Percentiles rank a stretch among this genome's conserved stretches.
Evolutionary conservation across 2,888 invertebrate species (phyloP).

Genomic region (Axea sp.): DNA sequence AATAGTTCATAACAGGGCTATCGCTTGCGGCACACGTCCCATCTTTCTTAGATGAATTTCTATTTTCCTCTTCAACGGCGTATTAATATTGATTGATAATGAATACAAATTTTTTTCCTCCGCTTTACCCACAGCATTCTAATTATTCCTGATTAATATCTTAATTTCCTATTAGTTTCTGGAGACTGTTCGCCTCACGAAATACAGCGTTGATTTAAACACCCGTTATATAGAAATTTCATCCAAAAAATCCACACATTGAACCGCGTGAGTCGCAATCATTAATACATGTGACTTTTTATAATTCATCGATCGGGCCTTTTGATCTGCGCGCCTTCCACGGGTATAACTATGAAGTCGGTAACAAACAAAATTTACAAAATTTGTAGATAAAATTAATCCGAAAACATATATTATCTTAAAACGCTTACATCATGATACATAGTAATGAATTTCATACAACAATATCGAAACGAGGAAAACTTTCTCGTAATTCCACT

Average conservation of each 20-base stretch:
- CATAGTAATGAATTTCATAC: no score
- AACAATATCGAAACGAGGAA: no score
- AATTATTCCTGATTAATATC: conserved; percentile 49
- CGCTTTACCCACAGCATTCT: conserved; percentile 11
- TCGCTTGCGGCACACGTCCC: conserved; percentile 13
- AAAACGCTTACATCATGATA: no score
- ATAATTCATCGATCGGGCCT: conserved; percentile 47
- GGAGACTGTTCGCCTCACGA: conserved; percentile 39
- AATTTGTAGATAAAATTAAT: conserved; percentile 41
- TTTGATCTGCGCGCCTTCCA: conserved; percentile 34
- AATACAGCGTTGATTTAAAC: conserved; percentile 42
- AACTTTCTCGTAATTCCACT: no score
- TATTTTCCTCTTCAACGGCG: conserved; percentile 42
- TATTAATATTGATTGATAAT: conserved; percentile 44
- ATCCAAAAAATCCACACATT: conserved; percentile 35
- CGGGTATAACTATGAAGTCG: conserved; percentile 2
- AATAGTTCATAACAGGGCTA: conserved; percentile 17
- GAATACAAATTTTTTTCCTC: conserved; percentile 32
- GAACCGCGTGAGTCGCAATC: conserved; percentile 31
- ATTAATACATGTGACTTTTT: conserved; percentile 50
- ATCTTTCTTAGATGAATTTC: conserved; percentile 24
- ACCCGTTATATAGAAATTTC: conserved; percentile 56
- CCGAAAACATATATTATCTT: conserved; percentile 9
- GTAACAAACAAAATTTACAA: conserved; percentile 31
- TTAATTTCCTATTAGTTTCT: conserved; percentile 52